A percentile compares a stretch with the other conserved stretches of the same genome.
Conservation (phyloP, 2,888 invertebrate genomes). For the Slavum lentiscoides region DNA sequence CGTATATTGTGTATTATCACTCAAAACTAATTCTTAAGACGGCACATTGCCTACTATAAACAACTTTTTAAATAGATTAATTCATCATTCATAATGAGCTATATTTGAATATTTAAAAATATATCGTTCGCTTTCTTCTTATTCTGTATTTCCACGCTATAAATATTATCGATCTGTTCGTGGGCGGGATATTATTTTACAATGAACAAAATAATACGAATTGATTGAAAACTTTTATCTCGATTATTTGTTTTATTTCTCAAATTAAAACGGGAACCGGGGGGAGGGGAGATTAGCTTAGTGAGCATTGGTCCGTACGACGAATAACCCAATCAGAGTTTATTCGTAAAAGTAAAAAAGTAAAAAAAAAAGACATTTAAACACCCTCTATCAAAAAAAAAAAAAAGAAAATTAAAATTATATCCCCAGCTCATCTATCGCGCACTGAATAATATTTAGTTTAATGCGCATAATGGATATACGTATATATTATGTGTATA, state of each 20-base stretch:
- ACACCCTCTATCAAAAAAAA: conserved; percentile 25
- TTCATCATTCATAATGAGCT: too few species aligned
- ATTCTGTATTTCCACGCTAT: neutral
- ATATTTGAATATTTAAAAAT: neutral
- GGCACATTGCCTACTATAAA: too few species aligned
- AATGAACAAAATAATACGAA: conserved; percentile 6
- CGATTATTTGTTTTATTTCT: conserved; percentile 1
- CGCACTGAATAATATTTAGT: conserved; percentile 18
- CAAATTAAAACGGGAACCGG: neutral
- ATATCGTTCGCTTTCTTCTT: neutral
- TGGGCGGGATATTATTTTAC: neutral
- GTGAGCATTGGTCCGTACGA: conserved; percentile 1
- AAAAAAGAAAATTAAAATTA: too few species aligned
- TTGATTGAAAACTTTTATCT: conserved; percentile 2
- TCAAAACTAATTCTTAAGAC: too few species aligned
- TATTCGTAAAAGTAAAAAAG: conserved; percentile 16
- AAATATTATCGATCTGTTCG: neutral
- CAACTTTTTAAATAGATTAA: too few species aligned
- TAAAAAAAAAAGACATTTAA: conserved; percentile 16
- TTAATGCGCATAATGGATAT: conserved; percentile 3
- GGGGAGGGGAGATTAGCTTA: conserved; percentile 12
- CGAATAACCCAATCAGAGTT: conserved; percentile 29
- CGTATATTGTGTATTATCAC: too few species aligned
- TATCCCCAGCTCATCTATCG: neutral
- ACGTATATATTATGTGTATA: too few species aligned